A percentile compares a stretch with the other conserved stretches of the same genome.
phyloP scores from a whole-genome alignment of 2,797 vertebrate genomes.

The Otus scops region DNA sequence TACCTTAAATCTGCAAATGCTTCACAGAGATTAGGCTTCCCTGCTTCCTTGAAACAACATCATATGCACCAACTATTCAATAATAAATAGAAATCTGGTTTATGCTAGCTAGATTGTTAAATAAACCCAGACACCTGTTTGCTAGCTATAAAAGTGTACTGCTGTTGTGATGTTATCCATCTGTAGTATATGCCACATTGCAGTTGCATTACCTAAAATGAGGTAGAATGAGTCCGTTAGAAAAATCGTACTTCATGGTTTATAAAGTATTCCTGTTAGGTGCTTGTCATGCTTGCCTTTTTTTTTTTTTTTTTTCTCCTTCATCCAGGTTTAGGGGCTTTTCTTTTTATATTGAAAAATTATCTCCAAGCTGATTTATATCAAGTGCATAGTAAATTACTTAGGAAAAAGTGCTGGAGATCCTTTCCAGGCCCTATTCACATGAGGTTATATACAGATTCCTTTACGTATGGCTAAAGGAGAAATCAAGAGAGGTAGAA shows the following conservation, averaged over 20 bases:
- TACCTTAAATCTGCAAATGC: neutral
- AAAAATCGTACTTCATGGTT: neutral
- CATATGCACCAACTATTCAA: neutral
- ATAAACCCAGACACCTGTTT: slow-evolving; percentile 29
- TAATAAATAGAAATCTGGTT: slow-evolving; percentile 21
- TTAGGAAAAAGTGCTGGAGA: neutral
- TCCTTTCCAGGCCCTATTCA: neutral
- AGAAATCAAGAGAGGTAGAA: neutral
- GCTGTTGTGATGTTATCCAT: neutral
- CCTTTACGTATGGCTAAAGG: neutral
- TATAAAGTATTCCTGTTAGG: neutral
- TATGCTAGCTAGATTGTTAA: neutral
- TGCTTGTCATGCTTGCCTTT: neutral
- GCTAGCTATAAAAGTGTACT: neutral
- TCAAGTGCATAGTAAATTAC: neutral
- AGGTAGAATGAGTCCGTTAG: neutral
- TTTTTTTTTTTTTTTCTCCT: neutral
- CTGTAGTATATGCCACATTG: neutral
- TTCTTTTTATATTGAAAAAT: neutral
- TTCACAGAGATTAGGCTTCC: neutral
- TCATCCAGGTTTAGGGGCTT: neutral
- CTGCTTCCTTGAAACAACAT: neutral
- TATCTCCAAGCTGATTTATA: neutral
- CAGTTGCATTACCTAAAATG: neutral
- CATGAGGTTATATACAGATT: neutral